These are phyloP conservation scores for Serrognathus titanus DNA, from an alignment of 2,888 invertebrate species.

Conservation along the genomic window DNA sequence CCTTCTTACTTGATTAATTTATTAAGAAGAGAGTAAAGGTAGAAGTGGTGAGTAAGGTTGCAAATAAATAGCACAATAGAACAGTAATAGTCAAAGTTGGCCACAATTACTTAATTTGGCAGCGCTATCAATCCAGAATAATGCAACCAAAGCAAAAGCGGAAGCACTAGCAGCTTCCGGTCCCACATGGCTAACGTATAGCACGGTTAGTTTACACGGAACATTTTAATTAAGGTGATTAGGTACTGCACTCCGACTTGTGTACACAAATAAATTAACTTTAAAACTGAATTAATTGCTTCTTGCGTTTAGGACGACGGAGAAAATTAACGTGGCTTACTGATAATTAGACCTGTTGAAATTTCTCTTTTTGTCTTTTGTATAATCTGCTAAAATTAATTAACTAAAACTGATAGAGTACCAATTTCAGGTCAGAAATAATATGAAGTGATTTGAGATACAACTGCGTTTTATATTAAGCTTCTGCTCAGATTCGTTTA, in stretches of 20 bases:
- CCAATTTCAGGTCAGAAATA: too few relatives aligned
- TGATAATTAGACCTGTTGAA: conserved; percentile 43
- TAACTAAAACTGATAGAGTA: too few relatives aligned
- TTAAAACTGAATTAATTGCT: conserved; percentile 52
- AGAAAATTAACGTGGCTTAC: conserved; percentile 40
- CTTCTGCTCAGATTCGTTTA: too few relatives aligned
- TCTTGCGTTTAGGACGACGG: conserved; percentile 45
- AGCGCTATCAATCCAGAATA: conserved; percentile 40
- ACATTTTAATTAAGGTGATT: conserved; percentile 52
- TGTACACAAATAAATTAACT: conserved; percentile 51
- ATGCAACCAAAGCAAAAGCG: conserved; percentile 13
- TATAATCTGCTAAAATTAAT: conserved; percentile 9
- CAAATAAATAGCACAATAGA: conserved; percentile 45
- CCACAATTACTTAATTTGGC: conserved; percentile 48
- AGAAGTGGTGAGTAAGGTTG: not conserved
- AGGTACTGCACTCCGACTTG: conserved; percentile 45
- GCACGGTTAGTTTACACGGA: conserved; percentile 36
- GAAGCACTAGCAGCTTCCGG: not conserved
- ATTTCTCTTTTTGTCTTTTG: conserved; percentile 40
- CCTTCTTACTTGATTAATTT: too few relatives aligned
- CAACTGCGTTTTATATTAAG: too few relatives aligned
- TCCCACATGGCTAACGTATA: conserved; percentile 27
- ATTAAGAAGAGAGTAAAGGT: too few relatives aligned
- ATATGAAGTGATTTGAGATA: too few relatives aligned
- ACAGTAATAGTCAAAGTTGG: conserved; percentile 48